phyloP scores from a whole-genome alignment of 2,113 vertebrate species.

The Mixornis gularis region DNA sequence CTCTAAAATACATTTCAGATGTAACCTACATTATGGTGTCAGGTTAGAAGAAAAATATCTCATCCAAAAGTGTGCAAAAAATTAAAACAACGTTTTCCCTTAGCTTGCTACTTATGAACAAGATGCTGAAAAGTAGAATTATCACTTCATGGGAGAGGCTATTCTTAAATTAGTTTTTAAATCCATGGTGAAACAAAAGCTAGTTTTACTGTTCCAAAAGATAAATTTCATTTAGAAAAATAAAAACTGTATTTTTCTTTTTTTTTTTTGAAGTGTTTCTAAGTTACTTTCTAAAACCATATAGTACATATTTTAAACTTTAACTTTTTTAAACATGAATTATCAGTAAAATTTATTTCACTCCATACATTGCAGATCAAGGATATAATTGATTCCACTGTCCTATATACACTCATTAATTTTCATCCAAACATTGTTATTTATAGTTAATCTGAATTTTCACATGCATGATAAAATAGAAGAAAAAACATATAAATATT shows the following conservation, averaged over 20 bases:
- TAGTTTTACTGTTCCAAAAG: neutral
- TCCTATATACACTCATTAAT: neutral
- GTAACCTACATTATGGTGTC: neutral
- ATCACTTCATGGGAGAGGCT: neutral
- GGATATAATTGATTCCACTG: neutral
- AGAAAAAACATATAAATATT: neutral
- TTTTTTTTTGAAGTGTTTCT: neutral
- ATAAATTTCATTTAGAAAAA: neutral
- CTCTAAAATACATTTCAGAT: slow-evolving; percentile 1
- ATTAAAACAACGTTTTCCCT: neutral
- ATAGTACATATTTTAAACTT: neutral
- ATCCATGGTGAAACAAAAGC: neutral
- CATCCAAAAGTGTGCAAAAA: slow-evolving; percentile 1
- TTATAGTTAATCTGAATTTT: neutral
- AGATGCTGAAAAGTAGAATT: slow-evolving; percentile 26
- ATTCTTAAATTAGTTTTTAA: neutral
- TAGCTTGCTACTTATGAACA: neutral
- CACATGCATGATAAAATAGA: neutral
- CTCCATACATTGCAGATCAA: neutral
- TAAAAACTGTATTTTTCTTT: neutral
- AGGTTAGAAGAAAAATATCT: neutral
- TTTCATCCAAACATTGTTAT: neutral
- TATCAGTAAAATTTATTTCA: neutral
- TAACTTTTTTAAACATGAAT: neutral
- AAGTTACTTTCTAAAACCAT: neutral